Percentiles rank a stretch among this genome's conserved stretches.
Conservation (phyloP, 2,888 invertebrate genomes). For the Mycalesis mineus region DNA sequence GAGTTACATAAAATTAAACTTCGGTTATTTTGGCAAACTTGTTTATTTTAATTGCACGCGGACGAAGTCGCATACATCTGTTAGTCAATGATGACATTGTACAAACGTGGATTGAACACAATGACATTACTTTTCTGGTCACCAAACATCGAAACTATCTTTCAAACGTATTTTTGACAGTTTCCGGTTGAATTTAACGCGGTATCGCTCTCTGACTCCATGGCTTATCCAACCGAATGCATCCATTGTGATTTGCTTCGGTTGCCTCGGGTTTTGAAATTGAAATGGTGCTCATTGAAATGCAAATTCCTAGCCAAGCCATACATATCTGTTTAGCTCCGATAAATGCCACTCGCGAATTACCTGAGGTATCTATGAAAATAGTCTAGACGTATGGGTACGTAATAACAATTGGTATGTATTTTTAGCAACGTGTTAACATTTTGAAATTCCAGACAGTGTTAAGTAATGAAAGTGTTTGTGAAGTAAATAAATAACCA, state of each 20-base stretch:
- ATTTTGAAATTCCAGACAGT: not conserved
- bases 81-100: constrained; percentile 56
- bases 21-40: too few relatives aligned
- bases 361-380: not conserved
- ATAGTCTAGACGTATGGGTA: not conserved
- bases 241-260: constrained; percentile 30
- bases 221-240: constrained; percentile 11
- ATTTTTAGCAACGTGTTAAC: not conserved
- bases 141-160: constrained; percentile 30
- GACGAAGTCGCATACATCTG: too few relatives aligned
- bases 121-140: constrained; percentile 43
- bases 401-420: not conserved
- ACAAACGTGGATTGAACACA: constrained; percentile 51
- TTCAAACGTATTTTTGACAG: constrained; percentile 37
- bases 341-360: not conserved
- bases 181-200: constrained; percentile 16
- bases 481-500: too few relatives aligned
- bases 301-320: constrained; percentile 38
- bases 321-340: not conserved
- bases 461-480: too few relatives aligned
- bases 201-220: not conserved
- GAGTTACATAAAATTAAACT: too few relatives aligned
- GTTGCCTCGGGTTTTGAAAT: constrained; percentile 40
- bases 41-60: too few relatives aligned
- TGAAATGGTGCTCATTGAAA: constrained; percentile 49